phyloP scores from a whole-genome alignment of 2,113 vertebrate species.

The Regulus satrapa region DNA sequence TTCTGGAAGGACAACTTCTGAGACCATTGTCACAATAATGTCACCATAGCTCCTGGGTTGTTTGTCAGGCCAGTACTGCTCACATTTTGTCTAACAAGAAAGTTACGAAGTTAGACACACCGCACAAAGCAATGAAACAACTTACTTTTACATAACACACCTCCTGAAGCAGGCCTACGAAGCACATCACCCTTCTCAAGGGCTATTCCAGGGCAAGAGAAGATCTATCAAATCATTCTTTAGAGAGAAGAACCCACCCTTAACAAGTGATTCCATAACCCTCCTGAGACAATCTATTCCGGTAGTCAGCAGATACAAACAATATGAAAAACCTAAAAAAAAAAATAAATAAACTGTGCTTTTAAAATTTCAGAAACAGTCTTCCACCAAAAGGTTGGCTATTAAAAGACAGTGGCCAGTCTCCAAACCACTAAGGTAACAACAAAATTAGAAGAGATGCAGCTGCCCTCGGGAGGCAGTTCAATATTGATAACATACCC shows the following conservation, averaged over 20 bases:
- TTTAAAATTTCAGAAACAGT: background rate
- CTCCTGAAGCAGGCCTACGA: background rate
- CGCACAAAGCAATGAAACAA: background rate
- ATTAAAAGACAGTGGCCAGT: background rate
- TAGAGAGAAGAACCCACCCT: background rate
- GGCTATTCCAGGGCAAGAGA: background rate
- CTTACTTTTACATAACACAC: background rate
- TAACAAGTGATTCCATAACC: background rate
- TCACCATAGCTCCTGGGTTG: constrained; percentile 77
- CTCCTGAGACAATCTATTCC: background rate
- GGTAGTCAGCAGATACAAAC: background rate
- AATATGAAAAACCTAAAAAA: background rate
- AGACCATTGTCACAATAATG: constrained; percentile 79
- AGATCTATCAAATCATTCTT: background rate
- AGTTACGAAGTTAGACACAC: background rate
- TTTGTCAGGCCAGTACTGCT: constrained; percentile 88
- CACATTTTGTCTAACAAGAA: constrained; percentile 88
- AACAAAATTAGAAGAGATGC: background rate
- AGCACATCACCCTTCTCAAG: rapidly evolving
- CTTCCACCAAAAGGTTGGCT: background rate
- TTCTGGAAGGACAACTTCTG: constrained; percentile 83
- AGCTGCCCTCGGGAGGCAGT: background rate
- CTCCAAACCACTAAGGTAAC: background rate
- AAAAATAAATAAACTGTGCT: background rate
- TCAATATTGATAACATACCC: constrained; percentile 81